These are phyloP conservation scores for Baronia brevicornis DNA, from an alignment of 2,888 invertebrate species.

Conservation along the genomic window DNA sequence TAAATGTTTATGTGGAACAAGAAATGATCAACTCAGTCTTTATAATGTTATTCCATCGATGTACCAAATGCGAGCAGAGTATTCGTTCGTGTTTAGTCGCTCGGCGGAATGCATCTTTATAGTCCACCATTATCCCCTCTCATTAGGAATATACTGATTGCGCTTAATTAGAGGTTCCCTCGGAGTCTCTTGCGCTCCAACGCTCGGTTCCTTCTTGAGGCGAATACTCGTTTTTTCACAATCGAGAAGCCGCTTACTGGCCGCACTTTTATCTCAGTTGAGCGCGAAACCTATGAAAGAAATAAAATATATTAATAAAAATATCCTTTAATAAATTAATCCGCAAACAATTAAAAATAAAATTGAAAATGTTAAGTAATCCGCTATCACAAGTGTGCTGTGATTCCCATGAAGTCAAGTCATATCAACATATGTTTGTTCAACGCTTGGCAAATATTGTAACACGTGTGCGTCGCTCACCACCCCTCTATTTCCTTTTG, in stretches of 20 bases:
- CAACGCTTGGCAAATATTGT: constrained; percentile 70
- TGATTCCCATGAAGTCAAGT: constrained; percentile 32
- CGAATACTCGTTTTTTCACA: constrained; percentile 69
- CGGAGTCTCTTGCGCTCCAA: constrained; percentile 58
- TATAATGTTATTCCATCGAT: constrained; percentile 52
- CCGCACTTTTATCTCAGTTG: constrained; percentile 68
- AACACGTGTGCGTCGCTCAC: constrained; percentile 66
- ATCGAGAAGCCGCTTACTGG: constrained; percentile 66
- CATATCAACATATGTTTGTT: constrained; percentile 59
- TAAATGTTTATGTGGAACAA: constrained; percentile 65
- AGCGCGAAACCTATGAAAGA: constrained; percentile 62
- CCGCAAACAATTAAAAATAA: constrained; percentile 11
- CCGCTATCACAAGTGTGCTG: constrained; percentile 23
- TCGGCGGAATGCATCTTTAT: constrained; percentile 67
- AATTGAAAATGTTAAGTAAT: constrained; percentile 20
- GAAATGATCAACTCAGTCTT: constrained; percentile 66
- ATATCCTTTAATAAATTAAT: constrained; percentile 16
- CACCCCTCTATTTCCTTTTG: constrained; percentile 70
- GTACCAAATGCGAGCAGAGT: constrained; percentile 58
- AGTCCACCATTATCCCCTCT: constrained; percentile 71
- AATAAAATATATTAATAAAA: constrained; percentile 35
- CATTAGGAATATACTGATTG: constrained; percentile 76
- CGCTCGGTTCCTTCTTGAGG: constrained; percentile 50
- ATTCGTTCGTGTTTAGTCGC: constrained; percentile 53
- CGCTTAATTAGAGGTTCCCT: constrained; percentile 72